Conservation (phyloP, 1,140 invertebrate species). For the Lineus longissimus region DNA sequence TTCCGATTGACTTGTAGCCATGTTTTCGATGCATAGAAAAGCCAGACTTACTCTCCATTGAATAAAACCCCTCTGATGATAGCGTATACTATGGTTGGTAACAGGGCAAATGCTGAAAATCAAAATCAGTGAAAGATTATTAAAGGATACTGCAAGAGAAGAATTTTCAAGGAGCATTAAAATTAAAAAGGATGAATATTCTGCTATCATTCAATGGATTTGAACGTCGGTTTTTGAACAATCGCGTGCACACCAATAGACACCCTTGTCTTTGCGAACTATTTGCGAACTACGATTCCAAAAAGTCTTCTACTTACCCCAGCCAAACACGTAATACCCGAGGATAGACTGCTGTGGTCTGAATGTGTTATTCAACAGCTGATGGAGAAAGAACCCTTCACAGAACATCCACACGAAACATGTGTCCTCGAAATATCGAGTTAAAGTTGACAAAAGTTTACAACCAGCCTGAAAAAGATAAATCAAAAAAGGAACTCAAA, state of each 20-base stretch:
- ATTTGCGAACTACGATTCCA: too few species aligned
- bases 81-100: not conserved
- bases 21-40: too few species aligned
- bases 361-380: slow-evolving; percentile 58
- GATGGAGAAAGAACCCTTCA: slow-evolving; percentile 59
- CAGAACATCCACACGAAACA: slow-evolving; percentile 57
- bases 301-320: slow-evolving; percentile 56
- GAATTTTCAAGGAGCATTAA: too few species aligned
- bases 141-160: too few species aligned
- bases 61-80: not conserved
- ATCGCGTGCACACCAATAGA: too few species aligned
- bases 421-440: slow-evolving; percentile 33
- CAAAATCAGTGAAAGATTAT: too few species aligned
- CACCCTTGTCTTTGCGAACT: too few species aligned
- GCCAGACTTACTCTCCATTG: not conserved
- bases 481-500: too few species aligned
- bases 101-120: slow-evolving; percentile 13
- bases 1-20: too few species aligned
- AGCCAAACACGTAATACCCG: slow-evolving; percentile 58
- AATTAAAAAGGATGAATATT: too few species aligned
- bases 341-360: slow-evolving; percentile 55
- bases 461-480: slow-evolving; percentile 32
- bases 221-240: too few species aligned
- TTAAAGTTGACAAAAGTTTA: slow-evolving; percentile 35
- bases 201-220: too few species aligned